A percentile compares a stretch with the other conserved stretches of the same genome.
phyloP scores from a whole-genome alignment of 1,140 invertebrate genomes.

The Drosophila yakuba region DNA sequence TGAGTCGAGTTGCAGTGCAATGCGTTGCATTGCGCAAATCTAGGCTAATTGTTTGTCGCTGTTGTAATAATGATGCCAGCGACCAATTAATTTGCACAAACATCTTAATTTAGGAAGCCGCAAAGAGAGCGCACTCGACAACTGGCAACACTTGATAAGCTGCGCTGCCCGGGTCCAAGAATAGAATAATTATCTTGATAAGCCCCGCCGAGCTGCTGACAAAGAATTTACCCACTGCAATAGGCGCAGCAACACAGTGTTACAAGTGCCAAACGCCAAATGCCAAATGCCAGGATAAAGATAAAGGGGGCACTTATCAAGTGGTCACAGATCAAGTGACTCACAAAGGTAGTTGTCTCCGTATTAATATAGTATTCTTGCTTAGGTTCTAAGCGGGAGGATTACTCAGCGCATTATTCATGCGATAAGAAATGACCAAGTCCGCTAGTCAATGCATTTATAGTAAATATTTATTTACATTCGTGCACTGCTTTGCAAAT shows the following conservation, averaged over 20 bases:
- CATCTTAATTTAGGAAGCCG: constrained; percentile 78
- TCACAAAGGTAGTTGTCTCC: background rate
- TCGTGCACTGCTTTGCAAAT: background rate
- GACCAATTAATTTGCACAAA: constrained; percentile 83
- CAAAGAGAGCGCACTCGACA: constrained; percentile 26
- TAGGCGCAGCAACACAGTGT: background rate
- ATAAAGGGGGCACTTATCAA: background rate
- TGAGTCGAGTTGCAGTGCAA: constrained; percentile 6
- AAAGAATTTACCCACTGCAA: constrained; percentile 6
- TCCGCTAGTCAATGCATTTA: too few relatives aligned
- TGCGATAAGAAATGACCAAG: too few relatives aligned
- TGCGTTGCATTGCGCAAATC: constrained; percentile 55
- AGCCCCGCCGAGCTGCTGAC: constrained; percentile 6
- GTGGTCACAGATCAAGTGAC: background rate
- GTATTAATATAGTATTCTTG: background rate
- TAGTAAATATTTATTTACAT: too few relatives aligned
- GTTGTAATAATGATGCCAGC: constrained; percentile 82
- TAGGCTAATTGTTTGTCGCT: constrained; percentile 83
- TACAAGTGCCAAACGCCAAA: too few relatives aligned
- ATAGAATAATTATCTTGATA: constrained; percentile 51
- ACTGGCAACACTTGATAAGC: constrained; percentile 7
- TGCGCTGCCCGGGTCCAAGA: constrained; percentile 22
- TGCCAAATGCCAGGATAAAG: background rate
- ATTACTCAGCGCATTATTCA: background rate
- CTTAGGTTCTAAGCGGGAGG: background rate